Evolutionary conservation across 2,113 vertebrate species (phyloP).

Genomic region (Sebastes fasciatus): DNA sequence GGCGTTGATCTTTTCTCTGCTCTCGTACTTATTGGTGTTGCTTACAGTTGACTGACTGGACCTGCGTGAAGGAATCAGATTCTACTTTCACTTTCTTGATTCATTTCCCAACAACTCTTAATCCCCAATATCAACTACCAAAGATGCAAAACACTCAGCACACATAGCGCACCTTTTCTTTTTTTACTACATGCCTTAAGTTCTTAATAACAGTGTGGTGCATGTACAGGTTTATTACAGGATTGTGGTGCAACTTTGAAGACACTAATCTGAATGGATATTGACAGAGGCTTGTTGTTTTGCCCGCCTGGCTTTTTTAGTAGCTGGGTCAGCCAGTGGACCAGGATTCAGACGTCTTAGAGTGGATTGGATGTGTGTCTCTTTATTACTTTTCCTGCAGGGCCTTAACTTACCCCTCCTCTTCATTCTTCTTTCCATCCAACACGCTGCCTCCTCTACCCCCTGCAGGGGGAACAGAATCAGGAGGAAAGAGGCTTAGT

Average conservation of each 20-base stretch:
- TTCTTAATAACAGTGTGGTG: constrained; percentile 21
- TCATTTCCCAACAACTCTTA: constrained; percentile 13
- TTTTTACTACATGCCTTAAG: constrained; percentile 5
- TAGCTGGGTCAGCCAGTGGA: constrained; percentile 48
- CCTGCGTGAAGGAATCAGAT: constrained; percentile 53
- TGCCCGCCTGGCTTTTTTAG: constrained; percentile 51
- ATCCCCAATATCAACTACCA: constrained; percentile 15
- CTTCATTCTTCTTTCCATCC: constrained; percentile 70
- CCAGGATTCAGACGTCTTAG: constrained; percentile 48
- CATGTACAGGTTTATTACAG: constrained; percentile 15
- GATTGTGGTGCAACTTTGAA: constrained; percentile 40
- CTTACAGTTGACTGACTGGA: constrained; percentile 71
- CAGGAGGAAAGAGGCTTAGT: constrained; percentile 35
- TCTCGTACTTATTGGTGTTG: constrained; percentile 79
- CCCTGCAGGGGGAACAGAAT: constrained; percentile 61
- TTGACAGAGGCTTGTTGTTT: constrained; percentile 49
- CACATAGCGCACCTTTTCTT: constrained; percentile 2
- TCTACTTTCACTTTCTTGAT: background rate
- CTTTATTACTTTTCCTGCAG: constrained; percentile 66
- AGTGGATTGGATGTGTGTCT: constrained; percentile 52
- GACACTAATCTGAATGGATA: constrained; percentile 50
- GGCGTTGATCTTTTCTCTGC: constrained; percentile 77
- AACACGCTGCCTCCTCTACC: constrained; percentile 49
- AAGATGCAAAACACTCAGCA: constrained; percentile 7
- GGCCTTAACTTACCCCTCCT: constrained; percentile 75